A percentile compares a stretch with the other conserved stretches of the same genome.
These are phyloP conservation scores for Agrypnus murinus DNA, from an alignment of 2,888 invertebrate genomes.

Conservation along the genomic window DNA sequence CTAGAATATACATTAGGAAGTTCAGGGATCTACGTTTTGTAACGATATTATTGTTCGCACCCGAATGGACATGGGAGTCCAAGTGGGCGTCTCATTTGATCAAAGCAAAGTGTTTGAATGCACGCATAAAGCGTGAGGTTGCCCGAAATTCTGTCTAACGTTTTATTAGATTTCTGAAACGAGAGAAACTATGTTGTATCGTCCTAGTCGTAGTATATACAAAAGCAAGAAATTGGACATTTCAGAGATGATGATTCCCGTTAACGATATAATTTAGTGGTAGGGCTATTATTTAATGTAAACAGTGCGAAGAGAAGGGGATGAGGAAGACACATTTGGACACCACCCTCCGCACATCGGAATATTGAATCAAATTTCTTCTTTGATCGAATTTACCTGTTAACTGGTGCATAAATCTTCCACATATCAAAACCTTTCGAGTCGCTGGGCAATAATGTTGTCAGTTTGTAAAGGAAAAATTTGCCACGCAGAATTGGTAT, in stretches of 20 bases:
- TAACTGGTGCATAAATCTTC: slow-evolving; percentile 60
- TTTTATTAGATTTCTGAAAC: slow-evolving; percentile 9
- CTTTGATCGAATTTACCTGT: slow-evolving; percentile 53
- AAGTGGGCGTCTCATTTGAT: slow-evolving; percentile 57
- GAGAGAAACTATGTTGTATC: too few species aligned
- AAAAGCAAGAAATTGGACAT: slow-evolving; percentile 14
- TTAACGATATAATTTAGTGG: slow-evolving; percentile 6
- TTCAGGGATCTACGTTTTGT: slow-evolving; percentile 39
- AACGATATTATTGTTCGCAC: slow-evolving; percentile 57
- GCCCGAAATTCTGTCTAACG: slow-evolving; percentile 3
- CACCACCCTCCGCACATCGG: slow-evolving; percentile 37
- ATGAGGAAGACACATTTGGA: slow-evolving; percentile 22
- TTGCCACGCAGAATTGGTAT: slow-evolving; percentile 49
- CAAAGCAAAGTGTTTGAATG: slow-evolving; percentile 56
- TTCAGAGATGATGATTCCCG: not conserved
- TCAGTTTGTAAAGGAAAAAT: slow-evolving; percentile 56
- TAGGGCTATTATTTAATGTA: slow-evolving; percentile 21
- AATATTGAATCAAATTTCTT: slow-evolving; percentile 52
- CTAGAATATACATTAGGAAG: slow-evolving; percentile 38
- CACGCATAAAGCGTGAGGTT: slow-evolving; percentile 27
- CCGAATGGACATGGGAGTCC: slow-evolving; percentile 56
- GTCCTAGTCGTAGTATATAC: too few species aligned
- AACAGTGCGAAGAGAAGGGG: not conserved
- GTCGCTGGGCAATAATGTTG: slow-evolving; percentile 61
- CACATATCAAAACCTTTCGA: slow-evolving; percentile 62